Base-by-base conservation (phyloP, 2,888 invertebrate species). In the Neria commutata region DNA sequence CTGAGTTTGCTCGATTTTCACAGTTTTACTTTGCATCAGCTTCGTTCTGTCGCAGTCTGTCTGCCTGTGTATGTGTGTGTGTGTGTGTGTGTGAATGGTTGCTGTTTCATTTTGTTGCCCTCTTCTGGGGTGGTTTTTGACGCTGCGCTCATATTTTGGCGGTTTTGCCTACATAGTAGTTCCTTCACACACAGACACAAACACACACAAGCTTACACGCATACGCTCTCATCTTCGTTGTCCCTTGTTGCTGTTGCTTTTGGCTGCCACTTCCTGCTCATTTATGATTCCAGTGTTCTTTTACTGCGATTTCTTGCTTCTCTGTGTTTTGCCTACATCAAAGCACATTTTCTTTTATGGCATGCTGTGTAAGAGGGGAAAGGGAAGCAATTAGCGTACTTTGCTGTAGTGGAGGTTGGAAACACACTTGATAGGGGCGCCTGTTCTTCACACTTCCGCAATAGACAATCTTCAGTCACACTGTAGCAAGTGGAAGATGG, bases 51-150 rank as follows among this genome's bases (percentile, higher is more conserved):
- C 42, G 56, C 33, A 33, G 16, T 16, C 17, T 49, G 42, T 37
- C 40, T 47, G 25, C 40, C 48, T 57, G 25, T 66, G 51, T 58
- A 57, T 45, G 37, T 55, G 25, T 47, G 26, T 55, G 55, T 54
- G 58, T 52, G 57, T 61, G 60, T 58, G 61, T 56, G 53, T 62
- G 63, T 64, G 63, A 64, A 69, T 64, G 60, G 19, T 45, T n/a
- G 69, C 67, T 60, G 66, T 21, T 42, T 4, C 17, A 6, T 23
- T 47, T 40, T 26, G 14, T n/a, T n/a, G 42, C 6, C 23, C n/a
- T 29, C 19, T 34, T 48, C 14, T 24, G 26, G 2, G 26, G 34
- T 46, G 51, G 19, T 42, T 29, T 29, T 29, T 29, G 29, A 11
- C 29, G 29, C n/a, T 29, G 29, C 37, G 4, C n/a, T 10, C 37